These are phyloP conservation scores for Ceratoteleas bidentatus DNA, from an alignment of 1,140 invertebrate genomes.

Conservation along the genomic window DNA sequence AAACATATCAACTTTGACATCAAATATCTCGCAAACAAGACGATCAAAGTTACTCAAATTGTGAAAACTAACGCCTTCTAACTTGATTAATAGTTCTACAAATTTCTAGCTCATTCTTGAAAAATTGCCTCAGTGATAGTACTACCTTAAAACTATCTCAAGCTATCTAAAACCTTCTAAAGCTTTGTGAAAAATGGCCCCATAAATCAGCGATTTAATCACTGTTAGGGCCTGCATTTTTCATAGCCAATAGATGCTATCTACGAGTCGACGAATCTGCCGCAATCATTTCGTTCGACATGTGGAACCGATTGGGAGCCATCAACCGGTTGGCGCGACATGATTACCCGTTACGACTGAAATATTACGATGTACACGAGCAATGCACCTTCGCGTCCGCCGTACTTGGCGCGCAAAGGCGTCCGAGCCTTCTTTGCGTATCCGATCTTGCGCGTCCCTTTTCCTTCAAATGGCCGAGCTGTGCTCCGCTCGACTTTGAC, in stretches of 20 bases:
- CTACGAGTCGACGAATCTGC: slow-evolving; percentile 38
- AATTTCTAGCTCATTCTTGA: too few relatives aligned
- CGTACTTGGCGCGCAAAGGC: slow-evolving; percentile 44
- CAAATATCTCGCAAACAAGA: too few relatives aligned
- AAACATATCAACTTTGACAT: too few relatives aligned
- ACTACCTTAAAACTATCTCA: too few relatives aligned
- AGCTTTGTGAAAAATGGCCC: too few relatives aligned
- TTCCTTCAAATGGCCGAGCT: slow-evolving; percentile 42
- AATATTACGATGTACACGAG: slow-evolving; percentile 33
- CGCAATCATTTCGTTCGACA: slow-evolving; percentile 55
- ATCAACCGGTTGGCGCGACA: slow-evolving; percentile 60
- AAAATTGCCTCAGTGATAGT: too few relatives aligned
- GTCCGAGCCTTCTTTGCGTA: slow-evolving; percentile 51
- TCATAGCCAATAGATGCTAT: slow-evolving; percentile 53
- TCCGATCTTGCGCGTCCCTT: slow-evolving; percentile 43
- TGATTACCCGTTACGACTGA: slow-evolving; percentile 64
- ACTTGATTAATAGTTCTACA: too few relatives aligned
- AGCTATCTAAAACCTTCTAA: too few relatives aligned
- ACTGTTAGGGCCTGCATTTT: slow-evolving; percentile 27
- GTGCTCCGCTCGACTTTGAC: slow-evolving; percentile 7
- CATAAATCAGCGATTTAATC: too few relatives aligned
- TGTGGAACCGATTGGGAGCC: slow-evolving; percentile 55
- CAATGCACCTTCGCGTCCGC: slow-evolving; percentile 41
- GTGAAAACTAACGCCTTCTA: too few relatives aligned
- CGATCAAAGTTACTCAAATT: too few relatives aligned